phyloP scores from a whole-genome alignment of 2,888 invertebrate species.

The Amphipoea lucens region DNA sequence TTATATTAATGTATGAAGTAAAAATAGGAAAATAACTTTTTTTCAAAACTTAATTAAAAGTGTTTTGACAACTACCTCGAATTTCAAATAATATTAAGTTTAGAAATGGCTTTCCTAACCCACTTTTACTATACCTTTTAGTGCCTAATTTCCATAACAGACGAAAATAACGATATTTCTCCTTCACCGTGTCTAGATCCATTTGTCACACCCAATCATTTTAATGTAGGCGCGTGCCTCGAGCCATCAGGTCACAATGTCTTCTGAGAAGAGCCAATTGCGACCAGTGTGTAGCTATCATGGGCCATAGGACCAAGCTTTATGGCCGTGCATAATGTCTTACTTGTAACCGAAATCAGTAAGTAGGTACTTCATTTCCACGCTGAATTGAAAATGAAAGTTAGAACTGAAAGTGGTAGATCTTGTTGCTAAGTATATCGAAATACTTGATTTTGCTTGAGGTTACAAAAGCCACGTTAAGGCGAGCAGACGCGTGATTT shows the following conservation, averaged over 20 bases:
- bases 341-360: slow-evolving; percentile 50
- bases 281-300: slow-evolving; percentile 41
- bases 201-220: slow-evolving; percentile 66
- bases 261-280: slow-evolving; percentile 55
- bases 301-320: slow-evolving; percentile 37
- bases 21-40: too few relatives aligned
- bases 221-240: slow-evolving; percentile 54
- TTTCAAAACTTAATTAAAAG: background rate
- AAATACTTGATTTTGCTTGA: background rate
- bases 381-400: slow-evolving; percentile 49
- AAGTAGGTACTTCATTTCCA: slow-evolving; percentile 57
- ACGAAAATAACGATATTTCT: slow-evolving; percentile 50
- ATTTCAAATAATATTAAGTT: background rate
- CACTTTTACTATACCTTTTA: background rate
- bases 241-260: slow-evolving; percentile 51
- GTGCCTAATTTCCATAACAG: slow-evolving; percentile 26
- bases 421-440: background rate
- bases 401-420: slow-evolving; percentile 9
- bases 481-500: too few relatives aligned
- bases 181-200: slow-evolving; percentile 32
- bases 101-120: slow-evolving; percentile 2
- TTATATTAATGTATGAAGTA: too few relatives aligned
- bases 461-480: too few relatives aligned
- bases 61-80: background rate
- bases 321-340: slow-evolving; percentile 58